Evolutionary conservation across 1,140 invertebrate species (phyloP).

Genomic region (Drosophila busckii): DNA sequence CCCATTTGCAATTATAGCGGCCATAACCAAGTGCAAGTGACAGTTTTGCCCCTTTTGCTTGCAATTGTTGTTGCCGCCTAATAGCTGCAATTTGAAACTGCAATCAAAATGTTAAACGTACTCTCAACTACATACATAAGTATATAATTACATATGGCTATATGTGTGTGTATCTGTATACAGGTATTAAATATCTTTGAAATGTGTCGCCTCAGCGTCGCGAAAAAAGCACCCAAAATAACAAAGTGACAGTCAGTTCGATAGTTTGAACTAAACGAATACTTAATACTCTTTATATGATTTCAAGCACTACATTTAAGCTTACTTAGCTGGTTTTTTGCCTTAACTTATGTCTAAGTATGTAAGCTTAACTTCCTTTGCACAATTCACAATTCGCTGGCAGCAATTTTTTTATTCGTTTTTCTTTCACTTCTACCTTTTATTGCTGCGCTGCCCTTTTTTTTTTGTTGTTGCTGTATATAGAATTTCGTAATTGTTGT

Average conservation of each 20-base stretch:
- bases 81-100: conserved; percentile 63
- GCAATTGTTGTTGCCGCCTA: conserved; percentile 25
- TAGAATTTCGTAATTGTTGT: conserved; percentile 25
- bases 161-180: conserved; percentile 11
- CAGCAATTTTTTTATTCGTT: conserved; percentile 16
- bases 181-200: conserved; percentile 37
- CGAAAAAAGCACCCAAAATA: too few relatives aligned
- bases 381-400: conserved; percentile 4
- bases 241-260: too few relatives aligned
- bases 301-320: too few relatives aligned
- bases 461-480: neutral
- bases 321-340: too few relatives aligned
- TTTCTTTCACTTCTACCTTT: too few relatives aligned
- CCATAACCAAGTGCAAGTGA: conserved; percentile 30
- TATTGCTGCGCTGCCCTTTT: too few relatives aligned
- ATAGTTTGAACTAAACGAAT: too few relatives aligned
- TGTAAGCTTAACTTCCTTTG: too few relatives aligned
- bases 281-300: too few relatives aligned
- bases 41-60: conserved; percentile 20
- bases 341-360: too few relatives aligned
- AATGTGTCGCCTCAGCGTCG: conserved; percentile 29
- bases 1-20: conserved; percentile 1
- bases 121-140: conserved; percentile 10
- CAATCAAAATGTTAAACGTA: conserved; percentile 51
- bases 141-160: too few relatives aligned